Base-by-base conservation (phyloP, 2,113 vertebrate genomes). In the Ageneiosus marmoratus region DNA sequence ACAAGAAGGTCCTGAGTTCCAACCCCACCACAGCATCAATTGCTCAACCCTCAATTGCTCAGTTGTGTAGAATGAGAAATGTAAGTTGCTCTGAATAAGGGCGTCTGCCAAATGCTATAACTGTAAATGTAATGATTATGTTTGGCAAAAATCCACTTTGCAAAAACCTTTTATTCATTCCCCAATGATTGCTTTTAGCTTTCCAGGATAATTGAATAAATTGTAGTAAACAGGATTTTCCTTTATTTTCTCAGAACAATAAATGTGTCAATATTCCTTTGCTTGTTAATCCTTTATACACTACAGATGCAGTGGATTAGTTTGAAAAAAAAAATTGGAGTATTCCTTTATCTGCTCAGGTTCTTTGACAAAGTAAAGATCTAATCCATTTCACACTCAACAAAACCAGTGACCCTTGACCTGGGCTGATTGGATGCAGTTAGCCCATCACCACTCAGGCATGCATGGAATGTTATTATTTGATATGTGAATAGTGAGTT, bases 391-490 rank as follows among this genome's bases (percentile, higher is more conserved):
- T 78, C 63, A 67, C 81, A 55, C 53, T 83, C 67, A 58, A 70
- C 82, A 87, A 86, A 85, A 82, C 65, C 72, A 72, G 78, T 74
- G 48, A 73, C 85, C 84, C 41, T 22, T 87, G 84, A 88, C 85
- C 85, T 63, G 79, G 76, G 51, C 82, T 83, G 50, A 81, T 89
- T 84, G 84, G 87, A 84, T 86, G 70, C 32, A 78, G 53, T 83
- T 24, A 62, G 79, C 73, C 77, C 80, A 73, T 89, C 82, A 88
- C 76, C 78, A 56, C 69, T 85, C 48, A 83, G 90, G 92, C 89
- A 93, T 92, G 87, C 87, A 29, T 82, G 73, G 90, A 91, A 91
- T 93, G 90, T 89, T 89, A 90, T 91, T 89, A 85, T 90, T 90
- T 58, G 60, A 80, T 63, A 80, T 70, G 75, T 72, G 67, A 89